These are phyloP conservation scores for Chrysotoxum bicinctum DNA, from an alignment of 2,888 invertebrate genomes.

Conservation along the genomic window DNA sequence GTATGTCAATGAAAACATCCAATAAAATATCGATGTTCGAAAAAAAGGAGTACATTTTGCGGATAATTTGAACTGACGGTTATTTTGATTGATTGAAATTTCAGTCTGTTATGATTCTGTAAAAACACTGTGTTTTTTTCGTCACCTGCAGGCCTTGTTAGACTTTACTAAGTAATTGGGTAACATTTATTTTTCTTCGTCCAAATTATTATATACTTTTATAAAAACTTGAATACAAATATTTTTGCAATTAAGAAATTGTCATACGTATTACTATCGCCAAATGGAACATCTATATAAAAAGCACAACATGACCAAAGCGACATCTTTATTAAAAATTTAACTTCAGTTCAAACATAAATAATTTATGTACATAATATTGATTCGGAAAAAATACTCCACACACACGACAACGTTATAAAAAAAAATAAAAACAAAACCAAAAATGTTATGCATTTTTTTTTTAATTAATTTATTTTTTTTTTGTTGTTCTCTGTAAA, in stretches of 20 bases:
- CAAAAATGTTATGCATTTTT: conserved; percentile 6
- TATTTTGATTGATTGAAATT: no score
- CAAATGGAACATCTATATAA: not conserved
- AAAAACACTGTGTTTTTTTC: no score
- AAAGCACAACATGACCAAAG: not conserved
- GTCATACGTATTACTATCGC: not conserved
- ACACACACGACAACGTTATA: not conserved
- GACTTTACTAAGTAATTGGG: no score
- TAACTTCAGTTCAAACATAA: conserved; percentile 13
- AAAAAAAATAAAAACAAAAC: not conserved
- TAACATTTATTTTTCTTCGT: no score
- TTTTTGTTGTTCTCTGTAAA: conserved; percentile 30
- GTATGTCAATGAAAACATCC: no score
- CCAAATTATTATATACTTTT: no score
- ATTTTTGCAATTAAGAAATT: not conserved
- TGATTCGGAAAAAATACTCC: not conserved
- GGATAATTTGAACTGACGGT: no score
- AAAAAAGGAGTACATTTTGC: no score
- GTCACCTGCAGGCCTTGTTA: no score
- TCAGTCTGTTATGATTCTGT: no score
- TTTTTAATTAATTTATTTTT: conserved; percentile 52
- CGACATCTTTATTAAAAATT: conserved; percentile 27
- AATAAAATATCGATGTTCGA: no score
- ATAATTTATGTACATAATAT: conserved; percentile 45
- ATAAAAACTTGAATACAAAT: no score